Percentiles rank a stretch among this genome's conserved stretches.
Conservation (phyloP, 2,113 vertebrate species). For the Chloroceryle aenea region DNA sequence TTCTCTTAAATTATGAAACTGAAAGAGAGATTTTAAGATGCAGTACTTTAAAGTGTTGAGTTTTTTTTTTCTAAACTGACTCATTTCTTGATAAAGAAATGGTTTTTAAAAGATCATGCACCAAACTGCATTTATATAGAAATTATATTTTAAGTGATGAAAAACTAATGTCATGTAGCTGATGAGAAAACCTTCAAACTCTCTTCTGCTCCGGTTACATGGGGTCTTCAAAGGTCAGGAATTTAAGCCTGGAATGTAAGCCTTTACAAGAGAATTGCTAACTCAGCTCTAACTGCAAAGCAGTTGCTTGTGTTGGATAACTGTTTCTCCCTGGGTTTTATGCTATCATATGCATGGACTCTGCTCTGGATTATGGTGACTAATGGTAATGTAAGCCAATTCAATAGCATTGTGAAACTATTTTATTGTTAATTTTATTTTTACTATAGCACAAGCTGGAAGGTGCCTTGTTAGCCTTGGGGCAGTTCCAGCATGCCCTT, state of each 20-base stretch:
- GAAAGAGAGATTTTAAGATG: background rate
- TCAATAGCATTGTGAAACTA: background rate
- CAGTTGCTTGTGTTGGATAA: background rate
- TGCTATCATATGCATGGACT: background rate
- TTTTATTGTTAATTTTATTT: constrained; percentile 47
- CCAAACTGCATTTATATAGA: background rate
- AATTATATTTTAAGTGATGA: background rate
- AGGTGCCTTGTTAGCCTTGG: constrained; percentile 92
- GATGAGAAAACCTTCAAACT: background rate
- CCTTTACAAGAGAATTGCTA: background rate
- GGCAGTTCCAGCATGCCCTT: constrained; percentile 96
- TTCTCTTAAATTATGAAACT: background rate
- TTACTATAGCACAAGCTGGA: constrained; percentile 93
- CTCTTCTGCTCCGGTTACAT: background rate
- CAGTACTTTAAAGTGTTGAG: background rate
- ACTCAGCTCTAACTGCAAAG: background rate
- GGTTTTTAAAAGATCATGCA: background rate
- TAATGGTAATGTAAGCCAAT: background rate
- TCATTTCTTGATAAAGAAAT: background rate
- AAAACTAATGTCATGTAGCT: background rate
- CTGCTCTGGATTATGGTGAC: background rate
- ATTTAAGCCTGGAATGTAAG: background rate
- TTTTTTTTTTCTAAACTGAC: background rate
- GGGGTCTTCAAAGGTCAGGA: background rate
- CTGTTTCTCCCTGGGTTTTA: background rate